Conservation (phyloP, 1,140 invertebrate genomes). For the Neotoxoptera formosana region DNA sequence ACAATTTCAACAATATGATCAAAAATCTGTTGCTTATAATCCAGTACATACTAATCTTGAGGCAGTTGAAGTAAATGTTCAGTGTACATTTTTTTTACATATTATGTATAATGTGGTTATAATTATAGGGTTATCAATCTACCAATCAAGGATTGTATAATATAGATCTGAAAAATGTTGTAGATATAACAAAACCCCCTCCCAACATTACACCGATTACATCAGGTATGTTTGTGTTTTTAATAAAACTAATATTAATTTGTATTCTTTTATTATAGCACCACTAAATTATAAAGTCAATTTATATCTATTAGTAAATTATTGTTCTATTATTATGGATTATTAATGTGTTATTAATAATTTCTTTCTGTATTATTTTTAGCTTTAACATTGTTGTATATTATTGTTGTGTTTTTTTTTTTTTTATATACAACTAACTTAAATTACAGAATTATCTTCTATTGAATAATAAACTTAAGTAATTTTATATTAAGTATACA, state of each 20-base stretch:
- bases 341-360: neutral
- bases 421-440: neutral
- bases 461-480: neutral
- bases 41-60: conserved; percentile 37
- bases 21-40: neutral
- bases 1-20: conserved; percentile 55
- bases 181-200: conserved; percentile 53
- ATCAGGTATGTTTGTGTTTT: conserved; percentile 29
- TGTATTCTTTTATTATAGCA: neutral
- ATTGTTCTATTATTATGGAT: neutral
- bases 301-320: neutral
- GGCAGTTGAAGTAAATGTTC: conserved; percentile 21
- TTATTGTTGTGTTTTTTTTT: no score
- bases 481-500: neutral
- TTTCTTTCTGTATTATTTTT: neutral
- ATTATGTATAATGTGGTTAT: neutral
- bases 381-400: no score
- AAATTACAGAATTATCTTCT: neutral
- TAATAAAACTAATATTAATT: neutral
- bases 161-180: conserved; percentile 43
- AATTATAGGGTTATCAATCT: conserved; percentile 49
- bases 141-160: conserved; percentile 50
- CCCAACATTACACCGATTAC: conserved; percentile 39
- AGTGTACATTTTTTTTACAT: neutral
- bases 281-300: neutral